Conservation (phyloP, 2,113 vertebrate genomes). For the Merops nubicus region DNA sequence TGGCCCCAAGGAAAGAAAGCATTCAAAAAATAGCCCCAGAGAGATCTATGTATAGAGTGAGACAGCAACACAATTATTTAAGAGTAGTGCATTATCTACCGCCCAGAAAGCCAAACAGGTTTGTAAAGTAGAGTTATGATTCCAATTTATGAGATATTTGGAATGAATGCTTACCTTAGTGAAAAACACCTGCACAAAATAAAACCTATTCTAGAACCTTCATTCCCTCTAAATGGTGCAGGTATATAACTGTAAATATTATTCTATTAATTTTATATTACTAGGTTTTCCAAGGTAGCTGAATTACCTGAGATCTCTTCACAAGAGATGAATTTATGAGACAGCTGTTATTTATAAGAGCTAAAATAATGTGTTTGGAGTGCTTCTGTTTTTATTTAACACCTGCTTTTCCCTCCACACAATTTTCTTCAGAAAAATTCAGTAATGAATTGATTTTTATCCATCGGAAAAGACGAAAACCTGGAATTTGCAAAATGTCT, state of each 20-base stretch:
- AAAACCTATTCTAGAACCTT: neutral
- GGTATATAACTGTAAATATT: neutral
- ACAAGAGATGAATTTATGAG: slow-evolving; percentile 4
- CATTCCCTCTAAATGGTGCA: neutral
- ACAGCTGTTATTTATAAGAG: neutral
- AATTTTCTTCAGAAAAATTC: neutral
- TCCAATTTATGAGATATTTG: slow-evolving; percentile 1
- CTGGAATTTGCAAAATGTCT: neutral
- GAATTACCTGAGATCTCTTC: neutral
- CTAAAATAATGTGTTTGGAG: neutral
- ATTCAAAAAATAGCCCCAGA: neutral
- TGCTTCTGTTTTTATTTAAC: neutral
- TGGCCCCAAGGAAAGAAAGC: neutral
- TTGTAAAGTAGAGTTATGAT: neutral
- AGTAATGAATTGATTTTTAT: slow-evolving; percentile 27
- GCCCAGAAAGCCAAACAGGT: neutral
- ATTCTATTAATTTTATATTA: neutral
- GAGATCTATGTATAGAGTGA: neutral
- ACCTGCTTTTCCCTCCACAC: neutral
- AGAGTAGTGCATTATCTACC: neutral
- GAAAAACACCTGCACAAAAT: neutral
- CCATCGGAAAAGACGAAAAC: neutral
- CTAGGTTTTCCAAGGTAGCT: neutral
- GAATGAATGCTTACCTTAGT: neutral
- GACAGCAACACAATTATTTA: neutral